Percentiles rank a stretch among this genome's conserved stretches.
phyloP scores from a whole-genome alignment of 64 coral and sea anemone genomes.

The Dendronephthya gigantea region DNA sequence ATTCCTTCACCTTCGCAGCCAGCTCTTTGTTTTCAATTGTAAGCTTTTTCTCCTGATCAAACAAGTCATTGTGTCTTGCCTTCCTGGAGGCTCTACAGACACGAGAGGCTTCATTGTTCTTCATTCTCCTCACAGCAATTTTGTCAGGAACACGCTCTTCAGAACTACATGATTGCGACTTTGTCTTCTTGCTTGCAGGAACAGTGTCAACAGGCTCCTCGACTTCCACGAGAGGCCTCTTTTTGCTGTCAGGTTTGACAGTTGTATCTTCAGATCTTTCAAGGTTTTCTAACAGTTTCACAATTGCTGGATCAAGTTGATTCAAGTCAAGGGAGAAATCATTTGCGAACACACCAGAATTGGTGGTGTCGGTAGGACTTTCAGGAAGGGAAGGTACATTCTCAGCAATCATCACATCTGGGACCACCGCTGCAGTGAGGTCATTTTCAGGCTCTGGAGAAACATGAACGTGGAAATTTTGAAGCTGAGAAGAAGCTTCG shows the following conservation, averaged over 20 bases:
- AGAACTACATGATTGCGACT: neutral
- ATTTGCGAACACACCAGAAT: neutral
- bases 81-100: constrained; percentile 61
- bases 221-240: neutral
- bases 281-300: neutral
- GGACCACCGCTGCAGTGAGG: neutral
- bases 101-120: constrained; percentile 85
- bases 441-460: neutral
- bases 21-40: constrained; percentile 51
- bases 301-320: neutral
- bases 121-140: constrained; percentile 52
- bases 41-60: constrained; percentile 55
- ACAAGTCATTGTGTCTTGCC: constrained; percentile 50
- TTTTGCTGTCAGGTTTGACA: neutral
- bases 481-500: too few relatives aligned
- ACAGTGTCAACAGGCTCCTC: neutral
- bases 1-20: constrained; percentile 42
- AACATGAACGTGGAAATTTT: too few relatives aligned
- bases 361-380: neutral
- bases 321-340: neutral
- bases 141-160: constrained; percentile 23
- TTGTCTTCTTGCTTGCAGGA: neutral
- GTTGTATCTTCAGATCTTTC: neutral
- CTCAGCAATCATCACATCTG: neutral
- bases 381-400: neutral